Evolutionary conservation across 2,113 vertebrate species (phyloP).

Genomic region (Pardalotus punctatus): DNA sequence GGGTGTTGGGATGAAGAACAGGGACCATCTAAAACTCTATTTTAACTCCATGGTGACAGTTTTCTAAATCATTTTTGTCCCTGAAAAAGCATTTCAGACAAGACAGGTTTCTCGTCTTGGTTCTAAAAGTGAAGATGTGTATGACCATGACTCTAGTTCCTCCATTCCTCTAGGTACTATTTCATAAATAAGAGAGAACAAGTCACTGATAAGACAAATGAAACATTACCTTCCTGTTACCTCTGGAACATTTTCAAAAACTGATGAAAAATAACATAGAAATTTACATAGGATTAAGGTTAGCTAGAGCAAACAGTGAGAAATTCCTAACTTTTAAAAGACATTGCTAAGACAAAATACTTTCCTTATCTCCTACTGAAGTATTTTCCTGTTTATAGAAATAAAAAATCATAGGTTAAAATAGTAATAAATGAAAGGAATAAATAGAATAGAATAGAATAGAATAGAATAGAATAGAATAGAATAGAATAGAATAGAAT

Average conservation of each 20-base stretch:
- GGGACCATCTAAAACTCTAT: background rate
- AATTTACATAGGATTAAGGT: constrained; percentile 1
- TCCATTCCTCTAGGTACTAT: background rate
- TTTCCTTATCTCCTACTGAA: background rate
- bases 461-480: background rate
- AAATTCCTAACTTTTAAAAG: background rate
- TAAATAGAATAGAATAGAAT: background rate
- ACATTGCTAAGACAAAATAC: background rate
- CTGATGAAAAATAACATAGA: background rate
- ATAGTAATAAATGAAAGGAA: background rate
- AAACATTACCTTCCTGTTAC: background rate
- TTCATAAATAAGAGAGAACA: background rate
- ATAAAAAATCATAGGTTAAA: background rate
- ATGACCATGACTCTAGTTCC: background rate
- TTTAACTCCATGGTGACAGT: background rate
- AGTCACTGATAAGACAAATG: background rate
- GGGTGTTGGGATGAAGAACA: background rate
- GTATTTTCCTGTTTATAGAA: background rate
- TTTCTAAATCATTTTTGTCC: background rate
- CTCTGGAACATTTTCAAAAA: background rate
- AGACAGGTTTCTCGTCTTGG: background rate
- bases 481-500: background rate
- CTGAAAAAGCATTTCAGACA: background rate
- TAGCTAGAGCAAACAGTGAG: background rate
- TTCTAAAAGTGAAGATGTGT: background rate